Evolutionary conservation across 2,113 vertebrate genomes (phyloP).

Genomic region (Corydoras sp.): DNA sequence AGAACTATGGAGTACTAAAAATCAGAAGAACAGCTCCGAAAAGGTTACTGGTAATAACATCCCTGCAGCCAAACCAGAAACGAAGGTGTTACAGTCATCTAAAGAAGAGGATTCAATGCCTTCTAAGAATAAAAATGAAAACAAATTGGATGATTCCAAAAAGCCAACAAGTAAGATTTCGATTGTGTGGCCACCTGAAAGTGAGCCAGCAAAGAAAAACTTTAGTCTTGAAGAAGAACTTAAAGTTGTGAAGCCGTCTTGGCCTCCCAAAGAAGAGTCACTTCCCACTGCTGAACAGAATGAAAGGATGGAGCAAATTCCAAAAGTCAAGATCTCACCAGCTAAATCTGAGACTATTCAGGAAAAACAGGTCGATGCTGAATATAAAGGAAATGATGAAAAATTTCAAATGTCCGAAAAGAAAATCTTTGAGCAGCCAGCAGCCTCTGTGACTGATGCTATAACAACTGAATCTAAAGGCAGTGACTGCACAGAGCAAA

Average conservation of each 20-base stretch:
- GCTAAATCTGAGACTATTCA: slow-evolving; percentile 49
- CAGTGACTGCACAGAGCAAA: slow-evolving; percentile 33
- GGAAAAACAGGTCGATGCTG: slow-evolving; percentile 40
- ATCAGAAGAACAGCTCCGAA: slow-evolving; percentile 52
- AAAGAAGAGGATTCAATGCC: slow-evolving; percentile 30
- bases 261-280: slow-evolving; percentile 73
- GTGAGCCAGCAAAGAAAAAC: slow-evolving; percentile 69
- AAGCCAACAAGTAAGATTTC: slow-evolving; percentile 76
- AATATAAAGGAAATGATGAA: slow-evolving; percentile 46
- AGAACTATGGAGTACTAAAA: slow-evolving; percentile 79
- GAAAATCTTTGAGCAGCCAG: slow-evolving; percentile 3
- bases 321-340: slow-evolving; percentile 23
- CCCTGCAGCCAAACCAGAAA: slow-evolving; percentile 47
- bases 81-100: slow-evolving; percentile 23
- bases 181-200: slow-evolving; percentile 85
- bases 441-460: slow-evolving; percentile 7
- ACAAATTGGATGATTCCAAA: slow-evolving; percentile 60
- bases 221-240: slow-evolving; percentile 72
- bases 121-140: slow-evolving; percentile 31
- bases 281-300: slow-evolving; percentile 32
- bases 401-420: slow-evolving; percentile 11
- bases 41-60: slow-evolving; percentile 47
- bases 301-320: slow-evolving; percentile 24
- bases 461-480: slow-evolving; percentile 27
- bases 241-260: slow-evolving; percentile 76